phyloP scores from a whole-genome alignment of 2,797 vertebrate species.

The Poecilia wingei region DNA sequence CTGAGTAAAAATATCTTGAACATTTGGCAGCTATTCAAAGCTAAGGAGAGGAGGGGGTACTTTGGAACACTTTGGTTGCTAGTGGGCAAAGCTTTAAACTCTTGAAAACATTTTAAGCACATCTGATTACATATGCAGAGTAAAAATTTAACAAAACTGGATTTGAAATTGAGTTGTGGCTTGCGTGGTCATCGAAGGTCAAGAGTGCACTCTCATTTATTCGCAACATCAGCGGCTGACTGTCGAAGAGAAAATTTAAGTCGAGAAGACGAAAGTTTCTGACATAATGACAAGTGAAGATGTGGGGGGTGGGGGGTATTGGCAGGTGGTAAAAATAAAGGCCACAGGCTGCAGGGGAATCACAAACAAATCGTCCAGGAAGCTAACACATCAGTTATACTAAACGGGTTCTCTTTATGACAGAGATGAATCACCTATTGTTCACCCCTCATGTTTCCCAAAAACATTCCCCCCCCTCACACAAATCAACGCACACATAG shows the following conservation, averaged over 20 bases:
- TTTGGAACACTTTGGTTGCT: conserved; percentile 19
- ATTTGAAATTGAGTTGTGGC: conserved; percentile 32
- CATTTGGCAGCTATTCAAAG: conserved; percentile 61
- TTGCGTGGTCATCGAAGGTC: conserved; percentile 36
- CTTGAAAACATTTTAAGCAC: conserved; percentile 44
- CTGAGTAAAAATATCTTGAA: conserved; percentile 60
- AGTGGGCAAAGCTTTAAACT: conserved; percentile 46
- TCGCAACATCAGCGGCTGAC: conserved; percentile 57
- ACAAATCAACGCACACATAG: conserved; percentile 9
- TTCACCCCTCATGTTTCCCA: conserved; percentile 36
- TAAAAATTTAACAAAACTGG: conserved; percentile 33
- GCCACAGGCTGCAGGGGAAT: conserved; percentile 21
- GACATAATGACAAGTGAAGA: conserved; percentile 30
- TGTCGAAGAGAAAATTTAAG: conserved; percentile 54
- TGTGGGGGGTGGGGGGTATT: conserved; percentile 9
- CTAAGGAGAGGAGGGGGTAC: conserved; percentile 29
- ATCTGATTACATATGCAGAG: conserved; percentile 44
- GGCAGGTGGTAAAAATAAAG: conserved; percentile 21
- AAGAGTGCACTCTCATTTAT: conserved; percentile 48
- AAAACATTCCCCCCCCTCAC: conserved; percentile 16
- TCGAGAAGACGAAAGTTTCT: conserved; percentile 59
- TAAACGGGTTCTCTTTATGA: conserved; percentile 45
- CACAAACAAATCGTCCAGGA: conserved; percentile 14
- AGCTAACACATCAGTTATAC: conserved; percentile 45
- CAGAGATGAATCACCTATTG: conserved; percentile 48